These are phyloP conservation scores for Cheilosia scutellata DNA, from an alignment of 2,888 invertebrate genomes.

Conservation along the genomic window DNA sequence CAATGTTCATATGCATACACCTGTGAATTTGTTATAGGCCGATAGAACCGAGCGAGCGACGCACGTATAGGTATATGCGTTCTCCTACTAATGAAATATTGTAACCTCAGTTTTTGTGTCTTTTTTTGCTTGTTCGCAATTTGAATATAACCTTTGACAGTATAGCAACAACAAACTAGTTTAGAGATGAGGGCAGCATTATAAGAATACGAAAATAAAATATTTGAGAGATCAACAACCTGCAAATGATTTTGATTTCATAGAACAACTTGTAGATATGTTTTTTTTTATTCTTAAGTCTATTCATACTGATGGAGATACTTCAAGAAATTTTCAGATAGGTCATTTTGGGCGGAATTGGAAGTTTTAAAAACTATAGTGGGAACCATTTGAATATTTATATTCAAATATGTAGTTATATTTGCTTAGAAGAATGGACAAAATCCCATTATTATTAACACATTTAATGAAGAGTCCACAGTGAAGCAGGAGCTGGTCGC, in stretches of 20 bases:
- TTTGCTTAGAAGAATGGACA: too few relatives aligned
- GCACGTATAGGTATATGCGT: not conserved
- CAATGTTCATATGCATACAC: conserved; percentile 7
- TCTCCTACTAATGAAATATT: conserved; percentile 51
- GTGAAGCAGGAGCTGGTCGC: too few relatives aligned
- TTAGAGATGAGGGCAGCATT: conserved; percentile 54
- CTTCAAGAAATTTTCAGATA: conserved; percentile 28
- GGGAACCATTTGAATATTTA: too few relatives aligned
- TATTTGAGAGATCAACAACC: conserved; percentile 72
- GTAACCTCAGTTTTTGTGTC: conserved; percentile 31
- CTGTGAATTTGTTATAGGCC: conserved; percentile 8
- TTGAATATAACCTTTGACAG: conserved; percentile 76
- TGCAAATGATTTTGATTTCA: conserved; percentile 74
- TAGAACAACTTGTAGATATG: conserved; percentile 66
- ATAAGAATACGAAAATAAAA: conserved; percentile 17
- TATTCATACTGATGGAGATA: conserved; percentile 47
- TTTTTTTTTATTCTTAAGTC: conserved; percentile 37
- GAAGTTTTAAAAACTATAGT: not conserved
- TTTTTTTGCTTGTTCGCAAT: conserved; percentile 57
- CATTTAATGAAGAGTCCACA: too few relatives aligned
- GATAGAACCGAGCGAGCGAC: conserved; percentile 9
- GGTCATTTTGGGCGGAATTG: not conserved
- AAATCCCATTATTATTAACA: too few relatives aligned
- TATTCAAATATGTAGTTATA: too few relatives aligned
- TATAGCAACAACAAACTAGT: conserved; percentile 60